These are phyloP conservation scores for Arctia plantaginis DNA, from an alignment of 2,888 invertebrate genomes.

Conservation along the genomic window DNA sequence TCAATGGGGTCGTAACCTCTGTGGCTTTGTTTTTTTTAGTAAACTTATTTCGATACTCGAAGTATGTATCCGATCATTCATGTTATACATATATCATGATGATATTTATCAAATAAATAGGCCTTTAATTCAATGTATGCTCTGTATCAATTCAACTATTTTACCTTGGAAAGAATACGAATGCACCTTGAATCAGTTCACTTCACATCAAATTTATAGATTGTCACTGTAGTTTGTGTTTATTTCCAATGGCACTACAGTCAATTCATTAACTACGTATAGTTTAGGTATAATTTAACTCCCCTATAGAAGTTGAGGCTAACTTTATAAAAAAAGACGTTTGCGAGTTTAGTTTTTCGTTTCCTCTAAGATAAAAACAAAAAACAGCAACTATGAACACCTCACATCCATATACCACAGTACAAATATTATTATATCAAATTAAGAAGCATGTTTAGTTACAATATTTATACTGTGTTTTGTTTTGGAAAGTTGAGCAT, in stretches of 20 bases:
- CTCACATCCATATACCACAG: background rate
- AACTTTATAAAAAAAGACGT: background rate
- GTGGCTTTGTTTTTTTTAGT: background rate
- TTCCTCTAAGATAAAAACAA: background rate
- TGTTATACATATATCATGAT: background rate
- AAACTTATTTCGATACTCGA: background rate
- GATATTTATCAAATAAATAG: conserved; percentile 12
- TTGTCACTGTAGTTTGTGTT: conserved; percentile 37
- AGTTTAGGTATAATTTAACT: background rate
- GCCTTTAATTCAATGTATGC: conserved; percentile 37
- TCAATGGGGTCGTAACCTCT: background rate
- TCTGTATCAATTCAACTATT: conserved; percentile 44
- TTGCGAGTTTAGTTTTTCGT: background rate
- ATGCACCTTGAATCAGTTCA: conserved; percentile 45
- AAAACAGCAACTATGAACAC: background rate
- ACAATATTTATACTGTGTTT: background rate
- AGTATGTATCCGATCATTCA: background rate
- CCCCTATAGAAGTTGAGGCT: background rate
- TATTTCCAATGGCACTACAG: conserved; percentile 19
- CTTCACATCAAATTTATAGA: conserved; percentile 36
- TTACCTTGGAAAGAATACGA: conserved; percentile 44
- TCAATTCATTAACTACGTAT: background rate
- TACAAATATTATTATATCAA: no score
- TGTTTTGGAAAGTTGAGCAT: background rate
- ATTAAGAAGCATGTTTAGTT: background rate